Evolutionary conservation across 2,797 vertebrate species (phyloP), one percentile per base, ranked within the genome.

Genomic region (Diplodus puntazzo): DNA sequence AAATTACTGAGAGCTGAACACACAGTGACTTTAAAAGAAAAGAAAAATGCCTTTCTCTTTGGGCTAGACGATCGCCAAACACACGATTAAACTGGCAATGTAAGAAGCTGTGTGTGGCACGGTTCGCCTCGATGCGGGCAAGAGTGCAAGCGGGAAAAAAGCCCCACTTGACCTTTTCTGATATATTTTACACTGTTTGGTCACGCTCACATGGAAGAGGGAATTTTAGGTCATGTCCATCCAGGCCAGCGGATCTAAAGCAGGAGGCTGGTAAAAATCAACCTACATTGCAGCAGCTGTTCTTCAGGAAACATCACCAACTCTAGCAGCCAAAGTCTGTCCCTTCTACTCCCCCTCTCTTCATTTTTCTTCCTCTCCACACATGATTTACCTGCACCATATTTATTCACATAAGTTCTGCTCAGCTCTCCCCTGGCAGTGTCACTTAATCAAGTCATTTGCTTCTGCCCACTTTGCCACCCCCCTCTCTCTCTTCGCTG

Each of bases 401-500:
- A 93, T 92, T 92, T 91, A 87, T 93, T 91, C 88, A 81, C 86
- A 88, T 80, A 86, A 77, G 86, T 87, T 91, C 81, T 88, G 60
- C 91, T 92, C 79, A 82, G 87, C 79, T 86, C 71, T 84, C 73
- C 81, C 42, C 43, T 84, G 84, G 85, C 91, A 88, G 74, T 61
- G 82, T 85, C 83, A 81, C 87, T 94, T 92, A 85, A 92, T 94
- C 92, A 94, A 90, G 85, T 88, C 58, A 91, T 93, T 92, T 89
- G 69, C 76, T 66, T 81, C 72, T 52, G 67, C 81, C 77, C 78
- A 73, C 79, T 86, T 84, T 55, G 75, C 77, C 84, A 67, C 59
- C 60, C 59, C 62, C 34, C 25, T 13, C 71, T 58, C 62, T 11
- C 58, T 53, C 55, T 52, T 48, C 58, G 46, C 20, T 46, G 52